Evolutionary conservation across 2,888 invertebrate genomes (phyloP).

Genomic region (Ctenicera cuprea): DNA sequence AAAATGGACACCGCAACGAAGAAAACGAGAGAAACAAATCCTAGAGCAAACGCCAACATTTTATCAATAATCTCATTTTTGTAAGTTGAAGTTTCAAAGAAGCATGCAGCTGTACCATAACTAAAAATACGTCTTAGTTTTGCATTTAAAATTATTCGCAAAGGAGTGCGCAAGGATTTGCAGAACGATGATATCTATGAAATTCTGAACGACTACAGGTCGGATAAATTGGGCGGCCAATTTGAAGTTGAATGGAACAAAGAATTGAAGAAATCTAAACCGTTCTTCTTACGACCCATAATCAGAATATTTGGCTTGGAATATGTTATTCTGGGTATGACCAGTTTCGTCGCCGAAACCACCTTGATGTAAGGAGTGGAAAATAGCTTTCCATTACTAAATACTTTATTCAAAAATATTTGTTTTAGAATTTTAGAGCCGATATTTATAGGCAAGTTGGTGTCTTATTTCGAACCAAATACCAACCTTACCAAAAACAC

Average conservation of each 20-base stretch:
- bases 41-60: slow-evolving; percentile 78
- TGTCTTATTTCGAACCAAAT: slow-evolving; percentile 79
- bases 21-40: slow-evolving; percentile 74
- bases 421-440: slow-evolving; percentile 78
- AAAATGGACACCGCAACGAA: not conserved
- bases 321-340: slow-evolving; percentile 46
- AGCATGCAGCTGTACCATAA: not conserved
- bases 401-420: slow-evolving; percentile 12
- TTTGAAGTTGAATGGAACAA: slow-evolving; percentile 68
- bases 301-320: slow-evolving; percentile 51
- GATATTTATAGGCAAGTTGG: slow-evolving; percentile 78
- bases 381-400: slow-evolving; percentile 63
- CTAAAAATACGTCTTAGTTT: slow-evolving; percentile 29
- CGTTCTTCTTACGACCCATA: slow-evolving; percentile 45
- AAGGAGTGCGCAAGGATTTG: slow-evolving; percentile 80
- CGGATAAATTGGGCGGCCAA: slow-evolving; percentile 72
- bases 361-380: slow-evolving; percentile 36
- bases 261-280: slow-evolving; percentile 43
- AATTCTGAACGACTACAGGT: slow-evolving; percentile 74
- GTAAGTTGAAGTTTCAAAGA: slow-evolving; percentile 74
- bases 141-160: slow-evolving; percentile 65
- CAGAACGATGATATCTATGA: slow-evolving; percentile 78
- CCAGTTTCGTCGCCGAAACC: slow-evolving; percentile 45
- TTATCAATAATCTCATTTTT: slow-evolving; percentile 79
- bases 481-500: slow-evolving; percentile 71